A percentile compares a stretch with the other conserved stretches of the same genome.
Evolutionary conservation across 2,888 invertebrate genomes (phyloP).

Genomic region (Rhagonycha lutea): DNA sequence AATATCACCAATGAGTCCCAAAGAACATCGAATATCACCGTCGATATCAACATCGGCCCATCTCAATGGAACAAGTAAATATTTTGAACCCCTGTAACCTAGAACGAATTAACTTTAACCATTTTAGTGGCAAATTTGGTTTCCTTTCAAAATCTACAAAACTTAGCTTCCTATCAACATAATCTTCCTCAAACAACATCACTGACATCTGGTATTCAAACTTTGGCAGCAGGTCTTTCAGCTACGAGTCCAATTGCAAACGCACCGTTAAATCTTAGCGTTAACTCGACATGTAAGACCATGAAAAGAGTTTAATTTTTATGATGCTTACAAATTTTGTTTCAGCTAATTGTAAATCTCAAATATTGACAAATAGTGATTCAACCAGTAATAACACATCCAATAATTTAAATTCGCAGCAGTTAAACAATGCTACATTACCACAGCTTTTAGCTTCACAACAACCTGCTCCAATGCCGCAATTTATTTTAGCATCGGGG

Average conservation of each 20-base stretch:
- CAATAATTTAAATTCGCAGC: slow-evolving; percentile 44
- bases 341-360: slow-evolving; percentile 8
- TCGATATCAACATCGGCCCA: slow-evolving; percentile 62
- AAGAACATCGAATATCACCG: slow-evolving; percentile 44
- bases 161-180: slow-evolving; percentile 72
- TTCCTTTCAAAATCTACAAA: slow-evolving; percentile 77
- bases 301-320: background rate
- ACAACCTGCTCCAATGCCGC: slow-evolving; percentile 79
- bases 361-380: slow-evolving; percentile 26
- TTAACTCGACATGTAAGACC: slow-evolving; percentile 57
- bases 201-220: slow-evolving; percentile 66
- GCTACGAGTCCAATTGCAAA: slow-evolving; percentile 67
- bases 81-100: background rate
- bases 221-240: slow-evolving; percentile 57
- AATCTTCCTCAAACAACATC: slow-evolving; percentile 65
- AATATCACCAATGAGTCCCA: slow-evolving; percentile 31
- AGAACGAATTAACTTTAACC: background rate
- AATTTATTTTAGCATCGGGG: slow-evolving; percentile 88
- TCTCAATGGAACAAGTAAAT: slow-evolving; percentile 69
- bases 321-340: background rate
- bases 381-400: slow-evolving; percentile 32
- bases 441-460: slow-evolving; percentile 62
- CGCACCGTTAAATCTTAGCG: slow-evolving; percentile 82
- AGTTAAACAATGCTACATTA: slow-evolving; percentile 57
- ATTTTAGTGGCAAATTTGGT: slow-evolving; percentile 72